Percentiles rank a stretch among this genome's conserved stretches.
Evolutionary conservation across 2,113 vertebrate genomes (phyloP).

Genomic region (Nibea albiflora): DNA sequence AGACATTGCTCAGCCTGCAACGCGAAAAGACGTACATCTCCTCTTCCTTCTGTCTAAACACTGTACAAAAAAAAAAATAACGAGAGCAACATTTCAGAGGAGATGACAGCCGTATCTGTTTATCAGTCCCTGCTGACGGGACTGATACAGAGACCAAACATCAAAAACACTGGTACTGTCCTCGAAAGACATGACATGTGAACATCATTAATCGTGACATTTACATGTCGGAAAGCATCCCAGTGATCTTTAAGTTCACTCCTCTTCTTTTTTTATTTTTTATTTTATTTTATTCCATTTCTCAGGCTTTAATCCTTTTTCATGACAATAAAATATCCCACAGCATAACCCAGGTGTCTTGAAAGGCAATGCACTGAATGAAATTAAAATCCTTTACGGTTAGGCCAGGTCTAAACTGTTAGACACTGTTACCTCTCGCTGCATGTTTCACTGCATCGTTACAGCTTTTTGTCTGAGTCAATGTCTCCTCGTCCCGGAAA

Average conservation of each 20-base stretch:
- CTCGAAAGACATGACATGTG: constrained; percentile 32
- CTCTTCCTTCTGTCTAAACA: constrained; percentile 9
- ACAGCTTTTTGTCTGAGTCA: constrained; percentile 69
- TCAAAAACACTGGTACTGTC: constrained; percentile 68
- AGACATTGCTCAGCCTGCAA: constrained; percentile 8
- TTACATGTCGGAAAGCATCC: constrained; percentile 47
- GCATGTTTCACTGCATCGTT: constrained; percentile 21
- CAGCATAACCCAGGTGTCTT: constrained; percentile 32
- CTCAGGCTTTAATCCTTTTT: constrained; percentile 36
- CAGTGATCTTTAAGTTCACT: constrained; percentile 42
- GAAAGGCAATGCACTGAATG: constrained; percentile 45
- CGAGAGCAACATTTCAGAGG: constrained; percentile 35
- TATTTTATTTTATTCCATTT: constrained; percentile 16
- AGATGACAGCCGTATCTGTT: constrained; percentile 30
- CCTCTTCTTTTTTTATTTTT: constrained; percentile 46
- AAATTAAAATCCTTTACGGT: constrained; percentile 43
- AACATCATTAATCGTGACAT: constrained; percentile 57
- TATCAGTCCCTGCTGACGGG: constrained; percentile 16
- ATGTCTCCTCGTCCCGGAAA: constrained; percentile 75
- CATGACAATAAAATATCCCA: constrained; percentile 51
- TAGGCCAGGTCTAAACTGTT: constrained; percentile 39
- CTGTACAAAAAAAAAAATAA: constrained; percentile 33
- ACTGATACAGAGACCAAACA: constrained; percentile 32
- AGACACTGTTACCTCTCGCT: constrained; percentile 47
- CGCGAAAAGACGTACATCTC: constrained; percentile 1